Evolutionary conservation across 2,113 vertebrate species (phyloP).

Genomic region (Pardalotus punctatus): DNA sequence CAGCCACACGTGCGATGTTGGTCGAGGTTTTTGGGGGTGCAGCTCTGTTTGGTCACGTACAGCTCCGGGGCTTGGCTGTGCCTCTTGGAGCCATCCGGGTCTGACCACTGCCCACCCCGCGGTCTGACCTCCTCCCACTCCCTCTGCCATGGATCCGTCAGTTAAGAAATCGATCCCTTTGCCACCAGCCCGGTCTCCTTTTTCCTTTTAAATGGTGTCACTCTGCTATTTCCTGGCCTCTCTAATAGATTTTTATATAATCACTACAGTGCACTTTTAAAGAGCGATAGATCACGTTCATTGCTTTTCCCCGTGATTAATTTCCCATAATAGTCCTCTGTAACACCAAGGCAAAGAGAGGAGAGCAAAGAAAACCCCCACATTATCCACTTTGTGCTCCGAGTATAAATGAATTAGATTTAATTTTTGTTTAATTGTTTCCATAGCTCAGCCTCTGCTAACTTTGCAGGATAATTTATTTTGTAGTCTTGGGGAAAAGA

Average conservation of each 20-base stretch:
- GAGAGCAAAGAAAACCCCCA: constrained; percentile 55
- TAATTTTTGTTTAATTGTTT: constrained; percentile 92
- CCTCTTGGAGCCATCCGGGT: rapidly evolving
- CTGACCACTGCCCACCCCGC: background rate
- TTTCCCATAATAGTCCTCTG: constrained; percentile 77
- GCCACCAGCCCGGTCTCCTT: constrained; percentile 27
- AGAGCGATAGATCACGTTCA: constrained; percentile 79
- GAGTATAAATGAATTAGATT: constrained; percentile 86
- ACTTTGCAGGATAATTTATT: constrained; percentile 86
- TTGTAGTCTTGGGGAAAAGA: constrained; percentile 70
- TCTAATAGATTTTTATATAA: constrained; percentile 60
- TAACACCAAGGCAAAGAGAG: constrained; percentile 77
- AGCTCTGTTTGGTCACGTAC: rapidly evolving
- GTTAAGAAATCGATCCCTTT: constrained; percentile 33
- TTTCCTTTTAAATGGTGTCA: constrained; percentile 29
- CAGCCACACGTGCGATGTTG: rapidly evolving
- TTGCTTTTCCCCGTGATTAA: constrained; percentile 79
- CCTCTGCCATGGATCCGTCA: background rate
- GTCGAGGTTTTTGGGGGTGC: background rate
- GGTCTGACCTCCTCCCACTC: background rate
- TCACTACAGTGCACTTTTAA: constrained; percentile 67
- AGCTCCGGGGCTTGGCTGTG: rapidly evolving
- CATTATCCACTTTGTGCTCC: constrained; percentile 81
- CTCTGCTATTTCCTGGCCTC: constrained; percentile 51
- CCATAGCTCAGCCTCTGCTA: constrained; percentile 83